Percentiles rank a stretch among this genome's conserved stretches.
Evolutionary conservation across 2,888 invertebrate species (phyloP).

Genomic region (Crocallis elinguaria): DNA sequence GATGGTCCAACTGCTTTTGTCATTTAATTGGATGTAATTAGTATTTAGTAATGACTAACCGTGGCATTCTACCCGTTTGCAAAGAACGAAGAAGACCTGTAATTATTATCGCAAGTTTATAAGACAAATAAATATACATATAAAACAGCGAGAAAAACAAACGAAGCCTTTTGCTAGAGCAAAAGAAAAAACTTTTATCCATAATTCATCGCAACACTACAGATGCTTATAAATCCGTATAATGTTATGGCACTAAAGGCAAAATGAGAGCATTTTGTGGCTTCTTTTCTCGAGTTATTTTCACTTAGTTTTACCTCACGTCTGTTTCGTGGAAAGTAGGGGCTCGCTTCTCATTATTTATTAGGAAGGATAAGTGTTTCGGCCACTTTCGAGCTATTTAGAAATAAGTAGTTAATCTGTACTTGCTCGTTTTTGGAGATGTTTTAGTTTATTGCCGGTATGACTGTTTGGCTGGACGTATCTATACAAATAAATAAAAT

Average conservation of each 20-base stretch:
- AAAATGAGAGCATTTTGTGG: slow-evolving; percentile 30
- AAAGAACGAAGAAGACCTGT: too few species aligned
- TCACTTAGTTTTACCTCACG: slow-evolving; percentile 37
- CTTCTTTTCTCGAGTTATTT: slow-evolving; percentile 35
- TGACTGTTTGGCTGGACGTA: neutral
- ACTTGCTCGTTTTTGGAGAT: slow-evolving; percentile 16
- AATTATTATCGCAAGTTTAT: too few species aligned
- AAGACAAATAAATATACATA: too few species aligned
- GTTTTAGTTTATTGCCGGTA: neutral
- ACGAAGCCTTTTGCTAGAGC: neutral
- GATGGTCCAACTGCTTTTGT: too few species aligned
- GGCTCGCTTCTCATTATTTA: slow-evolving; percentile 37
- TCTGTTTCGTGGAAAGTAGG: slow-evolving; percentile 28
- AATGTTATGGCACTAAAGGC: slow-evolving; percentile 34
- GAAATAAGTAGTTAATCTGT: slow-evolving; percentile 33
- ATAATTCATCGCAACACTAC: slow-evolving; percentile 25
- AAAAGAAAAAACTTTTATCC: neutral
- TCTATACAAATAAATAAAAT: too few species aligned
- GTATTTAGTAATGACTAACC: too few species aligned
- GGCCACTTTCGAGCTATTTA: slow-evolving; percentile 33
- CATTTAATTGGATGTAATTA: too few species aligned
- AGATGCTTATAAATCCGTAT: slow-evolving; percentile 32
- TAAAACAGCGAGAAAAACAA: too few species aligned
- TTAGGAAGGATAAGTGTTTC: slow-evolving; percentile 37
- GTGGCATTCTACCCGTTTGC: too few species aligned